These are phyloP conservation scores for Dynastes hyllus DNA, from an alignment of 2,888 invertebrate species.

Conservation along the genomic window DNA sequence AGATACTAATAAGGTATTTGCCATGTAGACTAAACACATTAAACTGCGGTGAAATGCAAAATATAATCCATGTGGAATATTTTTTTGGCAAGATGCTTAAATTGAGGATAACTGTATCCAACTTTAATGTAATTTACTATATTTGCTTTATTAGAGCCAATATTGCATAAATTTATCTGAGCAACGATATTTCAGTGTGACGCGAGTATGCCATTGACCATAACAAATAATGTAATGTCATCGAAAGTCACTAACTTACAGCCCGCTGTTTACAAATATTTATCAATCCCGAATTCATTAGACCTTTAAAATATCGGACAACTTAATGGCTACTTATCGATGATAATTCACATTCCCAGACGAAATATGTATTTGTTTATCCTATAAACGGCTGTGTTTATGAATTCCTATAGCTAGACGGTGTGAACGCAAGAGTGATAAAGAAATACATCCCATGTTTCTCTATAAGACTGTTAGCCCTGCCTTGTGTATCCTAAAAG, in stretches of 20 bases:
- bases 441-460: constrained; percentile 25
- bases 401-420: constrained; percentile 42
- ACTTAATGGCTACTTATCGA: constrained; percentile 29
- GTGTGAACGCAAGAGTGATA: constrained; percentile 38
- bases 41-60: no score
- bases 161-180: no score
- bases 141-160: neutral
- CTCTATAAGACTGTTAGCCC: constrained; percentile 5
- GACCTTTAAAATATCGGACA: constrained; percentile 6
- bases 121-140: neutral
- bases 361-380: constrained; percentile 43
- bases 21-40: no score
- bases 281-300: constrained; percentile 16
- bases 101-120: no score
- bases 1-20: no score
- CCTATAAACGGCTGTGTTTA: constrained; percentile 44
- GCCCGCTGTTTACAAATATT: neutral
- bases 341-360: constrained; percentile 45
- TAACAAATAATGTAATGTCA: no score
- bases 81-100: no score
- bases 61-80: no score
- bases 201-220: no score
- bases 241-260: no score
- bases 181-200: no score
- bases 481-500: constrained; percentile 36